phyloP scores from a whole-genome alignment of 1,140 invertebrate species.

The Magallana angulata region DNA sequence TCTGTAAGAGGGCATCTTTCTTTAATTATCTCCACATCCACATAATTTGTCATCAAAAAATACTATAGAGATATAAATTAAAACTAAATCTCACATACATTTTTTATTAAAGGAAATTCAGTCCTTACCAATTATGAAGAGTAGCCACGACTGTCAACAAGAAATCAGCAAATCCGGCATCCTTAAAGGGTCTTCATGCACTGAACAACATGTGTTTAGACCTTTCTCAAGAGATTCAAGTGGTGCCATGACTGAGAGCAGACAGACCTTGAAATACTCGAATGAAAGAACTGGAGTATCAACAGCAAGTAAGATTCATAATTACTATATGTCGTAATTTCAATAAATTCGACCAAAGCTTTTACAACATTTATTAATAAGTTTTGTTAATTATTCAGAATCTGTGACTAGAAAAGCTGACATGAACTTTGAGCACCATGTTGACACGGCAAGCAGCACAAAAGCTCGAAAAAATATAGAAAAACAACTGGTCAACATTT shows the following conservation, averaged over 20 bases:
- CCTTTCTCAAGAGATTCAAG: conserved; percentile 88
- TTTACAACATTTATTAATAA: too few relatives aligned
- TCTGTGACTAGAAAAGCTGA: too few relatives aligned
- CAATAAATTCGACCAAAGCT: too few relatives aligned
- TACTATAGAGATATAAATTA: too few relatives aligned
- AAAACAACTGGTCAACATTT: too few relatives aligned
- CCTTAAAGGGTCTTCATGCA: conserved; percentile 86
- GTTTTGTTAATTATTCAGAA: too few relatives aligned
- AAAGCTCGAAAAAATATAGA: too few relatives aligned
- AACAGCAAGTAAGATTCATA: conserved; percentile 45
- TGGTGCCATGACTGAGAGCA: conserved; percentile 85
- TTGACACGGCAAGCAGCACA: too few relatives aligned
- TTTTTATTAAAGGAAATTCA: conserved; percentile 84
- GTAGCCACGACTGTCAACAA: conserved; percentile 88
- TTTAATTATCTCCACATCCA: too few relatives aligned
- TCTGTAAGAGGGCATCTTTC: conserved; percentile 66
- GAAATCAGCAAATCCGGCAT: conserved; percentile 89
- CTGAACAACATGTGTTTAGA: conserved; percentile 88
- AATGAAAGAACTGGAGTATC: conserved; percentile 53
- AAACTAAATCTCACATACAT: background rate
- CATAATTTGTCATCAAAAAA: too few relatives aligned
- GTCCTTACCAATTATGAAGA: conserved; percentile 88
- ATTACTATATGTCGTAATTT: too few relatives aligned
- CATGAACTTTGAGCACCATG: too few relatives aligned
- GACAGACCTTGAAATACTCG: conserved; percentile 82